phyloP scores from a whole-genome alignment of 2,113 vertebrate species.

The Pollimyrus isidori region DNA sequence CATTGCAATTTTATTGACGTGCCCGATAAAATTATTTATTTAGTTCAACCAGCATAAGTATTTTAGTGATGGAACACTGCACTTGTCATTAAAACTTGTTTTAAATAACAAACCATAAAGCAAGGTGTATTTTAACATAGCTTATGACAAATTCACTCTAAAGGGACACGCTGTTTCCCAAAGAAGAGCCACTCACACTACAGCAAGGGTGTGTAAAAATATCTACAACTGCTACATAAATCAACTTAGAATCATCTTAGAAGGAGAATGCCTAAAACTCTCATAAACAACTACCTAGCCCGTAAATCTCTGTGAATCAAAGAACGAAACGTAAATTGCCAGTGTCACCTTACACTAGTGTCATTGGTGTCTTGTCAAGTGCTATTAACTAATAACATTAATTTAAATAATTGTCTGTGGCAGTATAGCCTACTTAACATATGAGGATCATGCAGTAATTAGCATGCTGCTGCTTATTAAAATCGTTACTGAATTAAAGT shows the following conservation, averaged over 20 bases:
- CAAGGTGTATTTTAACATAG: background rate
- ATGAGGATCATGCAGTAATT: background rate
- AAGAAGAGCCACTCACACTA: background rate
- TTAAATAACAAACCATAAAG: background rate
- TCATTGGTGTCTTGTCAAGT: background rate
- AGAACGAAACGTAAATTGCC: background rate
- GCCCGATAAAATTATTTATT: background rate
- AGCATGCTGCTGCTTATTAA: background rate
- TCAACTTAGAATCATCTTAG: background rate
- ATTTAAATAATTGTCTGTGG: background rate
- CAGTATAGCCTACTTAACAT: background rate
- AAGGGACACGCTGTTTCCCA: background rate
- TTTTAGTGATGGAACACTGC: background rate
- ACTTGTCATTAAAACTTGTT: background rate
- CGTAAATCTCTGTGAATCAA: background rate
- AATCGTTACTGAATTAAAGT: background rate
- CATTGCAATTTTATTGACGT: background rate
- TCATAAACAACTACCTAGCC: background rate
- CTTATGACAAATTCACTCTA: background rate
- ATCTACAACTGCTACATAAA: slow-evolving; percentile 17
- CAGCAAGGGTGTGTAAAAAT: slow-evolving; percentile 3
- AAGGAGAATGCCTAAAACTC: background rate
- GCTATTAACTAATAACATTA: background rate
- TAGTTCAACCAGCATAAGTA: background rate
- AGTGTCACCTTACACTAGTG: background rate